Evolutionary conservation across 2,888 invertebrate species (phyloP).

Genomic region (Malacosoma neustria): DNA sequence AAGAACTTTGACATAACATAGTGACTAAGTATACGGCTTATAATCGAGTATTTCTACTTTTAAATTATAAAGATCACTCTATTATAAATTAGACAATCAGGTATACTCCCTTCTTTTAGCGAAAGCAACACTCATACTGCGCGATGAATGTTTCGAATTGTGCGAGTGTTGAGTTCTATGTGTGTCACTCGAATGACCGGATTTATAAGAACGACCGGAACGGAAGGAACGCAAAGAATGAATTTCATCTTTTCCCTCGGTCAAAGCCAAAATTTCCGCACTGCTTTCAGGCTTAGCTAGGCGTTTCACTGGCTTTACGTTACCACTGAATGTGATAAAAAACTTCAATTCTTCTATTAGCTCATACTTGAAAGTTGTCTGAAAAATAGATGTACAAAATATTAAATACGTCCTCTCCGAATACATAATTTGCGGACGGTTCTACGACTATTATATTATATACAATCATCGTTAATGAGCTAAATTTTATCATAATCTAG

Average conservation of each 20-base stretch:
- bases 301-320: constrained; percentile 75
- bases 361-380: constrained; percentile 76
- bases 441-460: too few relatives aligned
- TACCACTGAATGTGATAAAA: constrained; percentile 76
- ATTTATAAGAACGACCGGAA: constrained; percentile 38
- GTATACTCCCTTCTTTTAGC: constrained; percentile 46
- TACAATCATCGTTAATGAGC: too few relatives aligned
- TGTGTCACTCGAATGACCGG: constrained; percentile 39
- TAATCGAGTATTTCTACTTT: too few relatives aligned
- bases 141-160: constrained; percentile 48
- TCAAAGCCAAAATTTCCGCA: constrained; percentile 42
- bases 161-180: constrained; percentile 41
- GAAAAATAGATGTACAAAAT: too few relatives aligned
- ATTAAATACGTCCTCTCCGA: too few relatives aligned
- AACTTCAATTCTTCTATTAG: constrained; percentile 78
- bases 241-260: constrained; percentile 49
- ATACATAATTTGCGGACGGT: too few relatives aligned
- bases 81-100: too few relatives aligned
- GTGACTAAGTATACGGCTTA: too few relatives aligned
- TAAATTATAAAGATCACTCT: too few relatives aligned
- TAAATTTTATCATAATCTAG: too few relatives aligned
- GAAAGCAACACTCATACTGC: constrained; percentile 52
- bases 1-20: too few relatives aligned
- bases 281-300: constrained; percentile 39
- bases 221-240: constrained; percentile 41